Conservation (phyloP, 1,140 invertebrate species). For the Drosophila rhopaloa region DNA sequence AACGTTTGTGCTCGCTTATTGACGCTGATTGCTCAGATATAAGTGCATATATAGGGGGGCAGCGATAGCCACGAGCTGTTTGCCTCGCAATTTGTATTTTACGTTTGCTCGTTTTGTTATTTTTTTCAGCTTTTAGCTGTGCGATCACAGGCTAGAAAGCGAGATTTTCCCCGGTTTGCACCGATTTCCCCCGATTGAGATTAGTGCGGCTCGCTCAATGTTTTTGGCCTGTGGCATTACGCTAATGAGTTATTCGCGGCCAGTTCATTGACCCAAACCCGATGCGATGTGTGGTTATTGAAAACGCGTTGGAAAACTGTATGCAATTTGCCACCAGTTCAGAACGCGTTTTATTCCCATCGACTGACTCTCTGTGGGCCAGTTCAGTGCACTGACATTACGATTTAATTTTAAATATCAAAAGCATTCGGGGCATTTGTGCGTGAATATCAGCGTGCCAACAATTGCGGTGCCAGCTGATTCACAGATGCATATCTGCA, state of each 20-base stretch:
- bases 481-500: conserved; percentile 30
- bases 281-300: conserved; percentile 20
- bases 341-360: conserved; percentile 7
- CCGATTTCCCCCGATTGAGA: conserved; percentile 13
- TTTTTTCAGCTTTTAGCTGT: not conserved
- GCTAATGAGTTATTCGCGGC: conserved; percentile 44
- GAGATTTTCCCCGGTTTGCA: conserved; percentile 33
- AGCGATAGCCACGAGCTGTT: conserved; percentile 46
- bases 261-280: conserved; percentile 35
- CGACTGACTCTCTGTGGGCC: not conserved
- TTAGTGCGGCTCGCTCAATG: conserved; percentile 17
- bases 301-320: conserved; percentile 32
- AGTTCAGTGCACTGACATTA: conserved; percentile 49
- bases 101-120: conserved; percentile 18
- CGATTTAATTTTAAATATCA: conserved; percentile 54
- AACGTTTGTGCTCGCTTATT: conserved; percentile 18
- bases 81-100: conserved; percentile 27
- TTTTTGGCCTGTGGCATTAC: conserved; percentile 37
- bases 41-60: conserved; percentile 22
- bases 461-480: conserved; percentile 62
- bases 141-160: conserved; percentile 37
- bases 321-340: conserved; percentile 35
- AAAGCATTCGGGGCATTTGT: conserved; percentile 69
- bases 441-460: conserved; percentile 63
- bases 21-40: conserved; percentile 45